A percentile compares a stretch with the other conserved stretches of the same genome.
phyloP scores from a whole-genome alignment of 2,888 invertebrate species.

The Nesidiocoris tenuis region DNA sequence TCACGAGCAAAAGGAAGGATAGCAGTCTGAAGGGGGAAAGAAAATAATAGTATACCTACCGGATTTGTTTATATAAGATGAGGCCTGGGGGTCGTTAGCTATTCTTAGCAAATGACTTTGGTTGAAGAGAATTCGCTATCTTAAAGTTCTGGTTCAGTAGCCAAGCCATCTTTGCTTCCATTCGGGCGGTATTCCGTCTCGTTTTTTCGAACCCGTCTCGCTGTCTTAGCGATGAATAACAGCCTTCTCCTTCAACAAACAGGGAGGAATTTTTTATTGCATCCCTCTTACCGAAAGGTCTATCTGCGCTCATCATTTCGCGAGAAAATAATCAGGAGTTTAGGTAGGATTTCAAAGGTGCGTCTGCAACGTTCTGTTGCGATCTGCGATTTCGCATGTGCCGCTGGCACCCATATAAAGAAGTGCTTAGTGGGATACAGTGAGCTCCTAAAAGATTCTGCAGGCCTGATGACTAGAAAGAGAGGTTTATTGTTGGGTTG shows the following conservation, averaged over 20 bases:
- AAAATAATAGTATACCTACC: background rate
- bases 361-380: no score
- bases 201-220: background rate
- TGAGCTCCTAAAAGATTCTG: no score
- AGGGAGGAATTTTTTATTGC: background rate
- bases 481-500: no score
- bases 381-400: no score
- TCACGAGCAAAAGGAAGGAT: background rate
- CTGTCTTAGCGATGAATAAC: background rate
- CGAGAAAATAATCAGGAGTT: no score
- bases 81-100: constrained; percentile 14
- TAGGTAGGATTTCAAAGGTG: no score
- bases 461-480: no score
- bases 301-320: no score
- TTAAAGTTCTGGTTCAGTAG: constrained; percentile 24
- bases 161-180: constrained; percentile 25
- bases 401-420: no score
- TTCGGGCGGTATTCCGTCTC: background rate
- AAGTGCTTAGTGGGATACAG: no score
- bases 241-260: background rate
- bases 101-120: constrained; percentile 28
- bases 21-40: background rate
- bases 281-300: no score
- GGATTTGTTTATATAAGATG: constrained; percentile 29
- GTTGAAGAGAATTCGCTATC: constrained; percentile 6